These are phyloP conservation scores for Tipula confusa DNA, from an alignment of 2,888 invertebrate genomes.

Conservation along the genomic window DNA sequence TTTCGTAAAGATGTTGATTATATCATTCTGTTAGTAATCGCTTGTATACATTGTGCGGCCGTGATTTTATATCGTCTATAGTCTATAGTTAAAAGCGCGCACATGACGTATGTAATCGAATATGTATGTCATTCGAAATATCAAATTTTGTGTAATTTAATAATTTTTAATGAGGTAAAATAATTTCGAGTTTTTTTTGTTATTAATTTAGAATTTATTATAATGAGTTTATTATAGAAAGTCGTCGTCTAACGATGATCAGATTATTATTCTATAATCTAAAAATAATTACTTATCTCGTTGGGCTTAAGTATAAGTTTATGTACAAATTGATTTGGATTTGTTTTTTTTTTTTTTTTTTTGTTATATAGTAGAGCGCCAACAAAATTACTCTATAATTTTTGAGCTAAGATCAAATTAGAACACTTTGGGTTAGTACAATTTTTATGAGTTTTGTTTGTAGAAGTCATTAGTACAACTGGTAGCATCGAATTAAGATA, in stretches of 20 bases:
- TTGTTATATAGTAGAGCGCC: background rate
- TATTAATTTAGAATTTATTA: background rate
- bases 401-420: background rate
- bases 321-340: background rate
- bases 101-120: background rate
- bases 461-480: background rate
- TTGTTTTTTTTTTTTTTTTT: too few relatives aligned
- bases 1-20: conserved; percentile 16
- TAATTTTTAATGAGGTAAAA: background rate
- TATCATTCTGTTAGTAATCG: background rate
- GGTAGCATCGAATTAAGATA: background rate
- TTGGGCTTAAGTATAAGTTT: background rate
- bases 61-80: background rate
- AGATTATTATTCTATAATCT: background rate
- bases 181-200: background rate
- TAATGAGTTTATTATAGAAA: background rate
- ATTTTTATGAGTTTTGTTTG: background rate
- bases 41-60: background rate
- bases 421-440: background rate
- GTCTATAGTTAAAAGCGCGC: background rate
- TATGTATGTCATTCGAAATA: background rate
- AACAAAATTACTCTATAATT: background rate
- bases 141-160: background rate
- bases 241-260: background rate
- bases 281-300: background rate